phyloP scores from a whole-genome alignment of 2,113 vertebrate genomes.

The Silurus asotus region DNA sequence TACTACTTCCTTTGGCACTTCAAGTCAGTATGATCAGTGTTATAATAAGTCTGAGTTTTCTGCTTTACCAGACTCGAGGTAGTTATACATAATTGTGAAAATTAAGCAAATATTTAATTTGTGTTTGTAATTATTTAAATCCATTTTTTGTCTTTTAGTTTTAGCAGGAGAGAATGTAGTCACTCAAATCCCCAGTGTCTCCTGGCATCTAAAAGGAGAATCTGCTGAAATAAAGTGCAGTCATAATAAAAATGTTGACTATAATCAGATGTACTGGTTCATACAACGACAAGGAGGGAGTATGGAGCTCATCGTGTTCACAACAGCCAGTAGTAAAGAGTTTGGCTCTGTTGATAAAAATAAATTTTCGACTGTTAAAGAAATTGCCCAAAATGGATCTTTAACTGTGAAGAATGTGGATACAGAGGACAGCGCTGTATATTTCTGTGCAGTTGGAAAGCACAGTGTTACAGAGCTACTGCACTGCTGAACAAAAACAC shows the following conservation, averaged over 20 bases:
- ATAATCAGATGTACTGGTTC: constrained; percentile 44
- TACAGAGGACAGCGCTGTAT: constrained; percentile 40
- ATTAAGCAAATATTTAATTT: too few species aligned
- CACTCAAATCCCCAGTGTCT: not conserved
- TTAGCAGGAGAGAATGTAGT: too few species aligned
- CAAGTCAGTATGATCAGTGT: not conserved
- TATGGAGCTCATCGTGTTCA: constrained; percentile 27
- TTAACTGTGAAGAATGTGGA: constrained; percentile 39
- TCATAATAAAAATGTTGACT: constrained; percentile 22
- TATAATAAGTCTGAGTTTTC: too few species aligned
- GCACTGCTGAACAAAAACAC: constrained; percentile 49
- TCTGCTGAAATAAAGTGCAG: constrained; percentile 47
- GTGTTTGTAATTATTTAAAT: too few species aligned
- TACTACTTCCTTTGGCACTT: not conserved
- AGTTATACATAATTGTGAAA: too few species aligned
- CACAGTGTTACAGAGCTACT: constrained; percentile 48
- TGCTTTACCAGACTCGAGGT: too few species aligned
- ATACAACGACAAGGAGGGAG: constrained; percentile 6
- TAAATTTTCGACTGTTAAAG: constrained; percentile 9
- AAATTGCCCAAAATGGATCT: constrained; percentile 8
- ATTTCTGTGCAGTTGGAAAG: constrained; percentile 52
- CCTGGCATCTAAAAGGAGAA: not conserved
- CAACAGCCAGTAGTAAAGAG: not conserved
- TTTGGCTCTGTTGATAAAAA: not conserved
- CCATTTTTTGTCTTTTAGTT: too few species aligned